phyloP scores from a whole-genome alignment of 2,888 invertebrate genomes.

The Oxycera nigricornis region DNA sequence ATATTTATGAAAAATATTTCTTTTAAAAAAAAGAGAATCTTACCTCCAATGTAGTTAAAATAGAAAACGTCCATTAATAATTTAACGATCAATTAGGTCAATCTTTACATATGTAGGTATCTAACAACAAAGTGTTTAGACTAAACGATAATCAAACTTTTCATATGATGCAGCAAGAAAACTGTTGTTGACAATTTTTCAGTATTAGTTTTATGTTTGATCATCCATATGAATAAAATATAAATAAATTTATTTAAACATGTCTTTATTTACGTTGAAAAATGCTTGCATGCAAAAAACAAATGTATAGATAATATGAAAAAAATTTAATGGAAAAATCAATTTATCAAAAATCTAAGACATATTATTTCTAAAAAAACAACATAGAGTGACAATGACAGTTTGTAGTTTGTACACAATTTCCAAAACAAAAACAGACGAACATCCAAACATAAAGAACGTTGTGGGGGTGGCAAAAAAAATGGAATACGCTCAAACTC shows the following conservation, averaged over 20 bases:
- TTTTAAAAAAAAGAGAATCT: constrained; percentile 1
- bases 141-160: constrained; percentile 61
- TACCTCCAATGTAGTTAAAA: constrained; percentile 30
- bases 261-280: constrained; percentile 7
- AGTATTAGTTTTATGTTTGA: constrained; percentile 37
- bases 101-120: constrained; percentile 1
- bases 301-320: constrained; percentile 14
- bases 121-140: constrained; percentile 50
- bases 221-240: neutral
- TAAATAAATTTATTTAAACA: constrained; percentile 18
- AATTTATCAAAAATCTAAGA: constrained; percentile 5
- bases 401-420: too few relatives aligned
- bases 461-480: too few relatives aligned
- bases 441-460: too few relatives aligned
- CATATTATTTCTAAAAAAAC: neutral
- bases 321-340: constrained; percentile 12
- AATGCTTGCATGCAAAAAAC: constrained; percentile 45
- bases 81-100: constrained; percentile 42
- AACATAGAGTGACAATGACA: neutral
- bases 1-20: neutral
- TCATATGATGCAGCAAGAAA: constrained; percentile 62
- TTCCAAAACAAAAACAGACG: too few relatives aligned
- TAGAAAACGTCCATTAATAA: constrained; percentile 30
- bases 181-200: constrained; percentile 52
- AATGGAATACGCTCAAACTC: constrained; percentile 21